Evolutionary conservation across 2,888 invertebrate species (phyloP), one percentile per base, ranked within the genome.

Genomic region (Thera obeliscata): DNA sequence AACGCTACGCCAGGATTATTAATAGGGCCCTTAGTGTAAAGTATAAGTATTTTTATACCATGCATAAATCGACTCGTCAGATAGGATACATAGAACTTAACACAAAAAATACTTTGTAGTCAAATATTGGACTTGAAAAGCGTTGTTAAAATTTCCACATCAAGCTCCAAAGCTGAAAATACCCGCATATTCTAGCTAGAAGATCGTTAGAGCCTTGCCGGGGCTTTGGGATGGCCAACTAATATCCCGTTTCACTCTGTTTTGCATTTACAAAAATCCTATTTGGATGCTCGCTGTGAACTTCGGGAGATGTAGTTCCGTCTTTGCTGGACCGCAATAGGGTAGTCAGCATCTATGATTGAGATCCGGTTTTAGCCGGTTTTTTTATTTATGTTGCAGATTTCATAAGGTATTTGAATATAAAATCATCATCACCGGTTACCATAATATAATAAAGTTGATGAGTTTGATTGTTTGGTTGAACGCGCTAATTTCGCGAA

Each of bases 241-340:
- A 78, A 79, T 77, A 77, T 74, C 72, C 73, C 69, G 64, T 60
- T 74, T 69, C 63, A 66, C 62, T 73, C 69, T 67, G 54, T 69
- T 73, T 69, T 72, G 72, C 72, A 70, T 67, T 69, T 73, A 78
- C 72, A 76, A 78, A 79, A 74, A 76, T 74, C 74, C 71, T 69
- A 76, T 79, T 78, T 78, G 74, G 73, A 74, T 74, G 66, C 67
- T 72, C 56, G 59, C 66, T 65, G 72, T 63, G 67, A 78, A 79
- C 71, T 77, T 76, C 61, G 56, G 72, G 63, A 56, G 64, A 73
- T 66, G 56, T 64, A 62, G 58, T 64, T 62, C 67, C 64, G 65
- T 64, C 70, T 70, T 22, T 67, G 62, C 71, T 67, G 73, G 73
- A 78, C 69, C 66, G 64, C 71, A 54, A 11, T 9, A 54, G 49